Evolutionary conservation across 2,113 vertebrate species (phyloP).

Genomic region (Alaudala cheleensis): DNA sequence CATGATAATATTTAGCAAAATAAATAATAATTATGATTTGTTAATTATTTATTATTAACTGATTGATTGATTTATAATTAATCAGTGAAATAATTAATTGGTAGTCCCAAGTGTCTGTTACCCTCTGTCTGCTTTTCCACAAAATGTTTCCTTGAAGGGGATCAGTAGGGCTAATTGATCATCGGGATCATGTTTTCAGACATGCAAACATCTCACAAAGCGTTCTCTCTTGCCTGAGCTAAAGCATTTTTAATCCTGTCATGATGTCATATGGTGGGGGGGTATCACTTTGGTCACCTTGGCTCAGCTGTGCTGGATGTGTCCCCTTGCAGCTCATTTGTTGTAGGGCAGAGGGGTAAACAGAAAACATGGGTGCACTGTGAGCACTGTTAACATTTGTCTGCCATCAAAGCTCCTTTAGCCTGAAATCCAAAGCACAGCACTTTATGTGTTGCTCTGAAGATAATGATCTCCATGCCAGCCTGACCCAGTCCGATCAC

Average conservation of each 20-base stretch:
- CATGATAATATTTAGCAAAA: background rate
- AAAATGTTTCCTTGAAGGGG: background rate
- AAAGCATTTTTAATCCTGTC: background rate
- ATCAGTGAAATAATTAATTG: background rate
- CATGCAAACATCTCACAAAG: background rate
- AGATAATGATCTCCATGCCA: background rate
- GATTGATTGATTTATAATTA: too few relatives aligned
- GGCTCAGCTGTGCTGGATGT: background rate
- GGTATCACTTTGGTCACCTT: background rate
- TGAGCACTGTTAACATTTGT: background rate
- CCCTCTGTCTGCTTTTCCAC: background rate
- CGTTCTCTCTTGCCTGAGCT: background rate
- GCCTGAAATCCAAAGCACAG: background rate
- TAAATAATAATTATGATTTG: background rate
- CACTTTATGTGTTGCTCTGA: background rate
- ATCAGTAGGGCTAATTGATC: background rate
- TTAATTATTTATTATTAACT: too few relatives aligned
- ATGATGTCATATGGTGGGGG: background rate
- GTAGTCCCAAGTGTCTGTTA: background rate
- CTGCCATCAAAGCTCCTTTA: background rate
- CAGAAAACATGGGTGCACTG: background rate
- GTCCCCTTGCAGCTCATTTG: background rate
- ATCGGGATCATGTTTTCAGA: background rate
- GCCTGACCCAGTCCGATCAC: background rate
- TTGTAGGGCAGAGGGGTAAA: background rate